A percentile compares a stretch with the other conserved stretches of the same genome.
These are phyloP conservation scores for Bufo gargarizans DNA, from an alignment of 2,113 vertebrate species.

Conservation along the genomic window DNA sequence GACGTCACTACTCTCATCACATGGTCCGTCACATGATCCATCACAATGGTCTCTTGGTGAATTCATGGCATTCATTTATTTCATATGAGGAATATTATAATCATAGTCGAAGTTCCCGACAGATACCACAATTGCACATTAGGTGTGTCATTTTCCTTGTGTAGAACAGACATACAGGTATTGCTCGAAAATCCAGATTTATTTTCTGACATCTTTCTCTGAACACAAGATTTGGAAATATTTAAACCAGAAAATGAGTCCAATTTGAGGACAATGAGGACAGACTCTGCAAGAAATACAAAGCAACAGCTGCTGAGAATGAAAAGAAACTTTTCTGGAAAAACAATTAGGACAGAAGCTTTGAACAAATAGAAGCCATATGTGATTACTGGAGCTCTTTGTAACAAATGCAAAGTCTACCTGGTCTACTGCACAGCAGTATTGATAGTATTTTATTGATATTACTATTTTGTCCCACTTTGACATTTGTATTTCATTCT, in stretches of 20 bases:
- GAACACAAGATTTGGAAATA: slow-evolving; percentile 7
- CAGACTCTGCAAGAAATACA: neutral
- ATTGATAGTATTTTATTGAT: neutral
- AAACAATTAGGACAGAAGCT: slow-evolving; percentile 40
- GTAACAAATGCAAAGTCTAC: slow-evolving; percentile 19
- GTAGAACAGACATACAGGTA: too few relatives aligned
- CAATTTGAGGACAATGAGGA: neutral
- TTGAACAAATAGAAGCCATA: slow-evolving; percentile 32
- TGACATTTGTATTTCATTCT: neutral
- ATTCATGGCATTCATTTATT: too few relatives aligned
- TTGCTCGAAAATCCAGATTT: neutral
- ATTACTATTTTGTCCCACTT: neutral
- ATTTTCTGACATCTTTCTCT: neutral
- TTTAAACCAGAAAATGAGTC: neutral
- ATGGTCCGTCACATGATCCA: too few relatives aligned
- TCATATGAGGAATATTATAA: neutral
- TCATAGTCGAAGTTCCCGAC: neutral
- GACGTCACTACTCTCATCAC: too few relatives aligned
- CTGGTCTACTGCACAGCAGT: neutral
- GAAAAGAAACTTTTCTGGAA: slow-evolving; percentile 16
- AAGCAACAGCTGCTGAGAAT: slow-evolving; percentile 27
- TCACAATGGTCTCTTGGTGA: too few relatives aligned
- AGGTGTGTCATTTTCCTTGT: neutral
- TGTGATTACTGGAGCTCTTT: slow-evolving; percentile 15
- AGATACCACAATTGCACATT: neutral